Conservation (phyloP, 2,797 vertebrate species). For the Erpetoichthys calabaricus region DNA sequence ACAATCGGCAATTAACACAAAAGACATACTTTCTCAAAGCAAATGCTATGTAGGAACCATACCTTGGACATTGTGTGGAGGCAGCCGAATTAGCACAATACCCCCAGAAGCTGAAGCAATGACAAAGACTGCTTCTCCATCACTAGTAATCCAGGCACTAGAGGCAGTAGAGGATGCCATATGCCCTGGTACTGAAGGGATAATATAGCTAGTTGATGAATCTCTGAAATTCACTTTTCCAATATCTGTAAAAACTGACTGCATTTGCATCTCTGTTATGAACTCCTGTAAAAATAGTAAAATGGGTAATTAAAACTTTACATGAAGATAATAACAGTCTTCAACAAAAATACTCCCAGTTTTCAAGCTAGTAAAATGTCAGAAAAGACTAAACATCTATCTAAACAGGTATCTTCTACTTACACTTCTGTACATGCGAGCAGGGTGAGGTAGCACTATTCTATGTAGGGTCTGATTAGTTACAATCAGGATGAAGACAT, state of each 20-base stretch:
- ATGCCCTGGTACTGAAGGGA: slow-evolving; percentile 54
- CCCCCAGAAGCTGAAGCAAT: slow-evolving; percentile 66
- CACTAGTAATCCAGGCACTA: slow-evolving; percentile 63
- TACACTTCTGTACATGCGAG: slow-evolving; percentile 76
- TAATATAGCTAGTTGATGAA: slow-evolving; percentile 49
- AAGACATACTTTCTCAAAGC: too few species aligned
- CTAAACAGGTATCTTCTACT: slow-evolving; percentile 35
- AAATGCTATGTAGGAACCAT: slow-evolving; percentile 14
- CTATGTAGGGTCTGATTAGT: slow-evolving; percentile 78
- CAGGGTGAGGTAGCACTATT: slow-evolving; percentile 72
- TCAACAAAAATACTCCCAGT: too few species aligned
- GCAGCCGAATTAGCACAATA: slow-evolving; percentile 69
- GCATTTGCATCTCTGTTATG: slow-evolving; percentile 74
- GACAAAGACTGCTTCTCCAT: slow-evolving; percentile 74
- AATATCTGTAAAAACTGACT: slow-evolving; percentile 80
- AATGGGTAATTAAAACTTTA: slow-evolving; percentile 3
- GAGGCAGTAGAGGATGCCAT: slow-evolving; percentile 39
- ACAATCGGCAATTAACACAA: too few species aligned
- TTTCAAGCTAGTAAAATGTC: too few species aligned
- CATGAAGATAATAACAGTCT: too few species aligned
- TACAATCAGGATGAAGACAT: slow-evolving; percentile 62
- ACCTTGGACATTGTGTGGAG: slow-evolving; percentile 60
- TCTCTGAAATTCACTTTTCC: slow-evolving; percentile 71
- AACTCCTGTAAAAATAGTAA: slow-evolving; percentile 53
- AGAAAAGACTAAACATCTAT: neutral